Evolutionary conservation across 2,113 vertebrate species (phyloP), one percentile per base, ranked within the genome.

Genomic region (Hydropotes inermis): DNA sequence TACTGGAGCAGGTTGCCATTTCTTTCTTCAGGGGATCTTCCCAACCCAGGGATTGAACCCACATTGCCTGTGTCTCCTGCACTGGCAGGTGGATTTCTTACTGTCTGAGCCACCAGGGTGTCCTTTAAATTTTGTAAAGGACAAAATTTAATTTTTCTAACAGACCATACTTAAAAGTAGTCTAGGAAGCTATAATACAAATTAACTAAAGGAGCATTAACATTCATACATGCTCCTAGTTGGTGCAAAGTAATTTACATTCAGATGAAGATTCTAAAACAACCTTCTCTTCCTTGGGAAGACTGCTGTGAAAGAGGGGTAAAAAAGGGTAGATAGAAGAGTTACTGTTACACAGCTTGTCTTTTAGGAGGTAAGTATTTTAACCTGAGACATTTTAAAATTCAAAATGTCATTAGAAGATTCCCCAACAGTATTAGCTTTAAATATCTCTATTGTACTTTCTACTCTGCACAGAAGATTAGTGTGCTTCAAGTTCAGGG

Each of bases 341-440:
- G 50, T 36, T 43, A 58, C 39, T 94, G 39, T 96, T 47, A 83
- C 4, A 79, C 5, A 57, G 47, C 55, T 87, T 43, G 23, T 70
- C 15, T 91, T 96, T 95, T 55, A 85, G 28, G 89, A 82, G 28
- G 57, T 36, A 86, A 95, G 6, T 52, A 79, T 87, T 96, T 90
- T 94, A 87, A 92, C 94, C 47, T 52, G 83, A 91, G 87, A 97
- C 52, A 93, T 90, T 95, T 39, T 60, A 15, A 94, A 97, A 91
- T 16, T 27, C 10, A 52, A 96, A 57, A 88, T 82, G 58, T 96
- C 78, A 76, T 76, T 70, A 94, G 87, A 94, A 58, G 52, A 91
- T 67, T 87, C 78, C 36, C 30, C 88, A 91, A 54, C 6, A 54
- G 78, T 84, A 95, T 54, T 93, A 92, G 11, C 47, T 94, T 97